Conservation (phyloP, 2,113 vertebrate genomes). For the Stomatorhinus ivindoensis region DNA sequence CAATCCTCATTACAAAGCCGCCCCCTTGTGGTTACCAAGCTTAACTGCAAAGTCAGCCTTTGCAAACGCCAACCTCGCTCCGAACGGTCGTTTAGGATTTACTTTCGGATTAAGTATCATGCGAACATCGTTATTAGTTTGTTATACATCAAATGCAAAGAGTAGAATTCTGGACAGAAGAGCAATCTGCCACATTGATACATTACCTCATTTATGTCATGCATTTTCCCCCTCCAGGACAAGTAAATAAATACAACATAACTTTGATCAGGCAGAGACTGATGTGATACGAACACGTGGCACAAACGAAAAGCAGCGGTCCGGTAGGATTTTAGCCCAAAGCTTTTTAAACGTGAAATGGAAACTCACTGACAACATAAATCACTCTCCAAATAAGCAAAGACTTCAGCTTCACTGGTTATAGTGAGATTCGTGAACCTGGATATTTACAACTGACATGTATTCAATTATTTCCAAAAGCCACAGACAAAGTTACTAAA, state of each 20-base stretch:
- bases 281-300: background rate
- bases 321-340: background rate
- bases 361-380: background rate
- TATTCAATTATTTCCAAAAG: background rate
- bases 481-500: background rate
- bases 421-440: background rate
- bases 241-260: background rate
- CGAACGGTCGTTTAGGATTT: background rate
- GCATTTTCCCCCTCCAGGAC: background rate
- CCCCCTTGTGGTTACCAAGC: background rate
- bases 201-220: background rate
- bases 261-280: background rate
- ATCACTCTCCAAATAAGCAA: background rate
- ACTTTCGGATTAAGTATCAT: background rate
- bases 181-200: background rate
- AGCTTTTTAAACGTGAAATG: background rate
- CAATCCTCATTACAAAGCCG: background rate
- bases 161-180: background rate
- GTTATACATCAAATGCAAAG: background rate
- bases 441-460: background rate
- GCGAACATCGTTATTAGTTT: background rate
- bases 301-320: background rate
- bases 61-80: background rate
- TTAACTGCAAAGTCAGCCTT: background rate
- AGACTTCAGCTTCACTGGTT: background rate